Conservation (phyloP, 35 echinoderm and acorn worm genomes). For the Antedon bifida region DNA sequence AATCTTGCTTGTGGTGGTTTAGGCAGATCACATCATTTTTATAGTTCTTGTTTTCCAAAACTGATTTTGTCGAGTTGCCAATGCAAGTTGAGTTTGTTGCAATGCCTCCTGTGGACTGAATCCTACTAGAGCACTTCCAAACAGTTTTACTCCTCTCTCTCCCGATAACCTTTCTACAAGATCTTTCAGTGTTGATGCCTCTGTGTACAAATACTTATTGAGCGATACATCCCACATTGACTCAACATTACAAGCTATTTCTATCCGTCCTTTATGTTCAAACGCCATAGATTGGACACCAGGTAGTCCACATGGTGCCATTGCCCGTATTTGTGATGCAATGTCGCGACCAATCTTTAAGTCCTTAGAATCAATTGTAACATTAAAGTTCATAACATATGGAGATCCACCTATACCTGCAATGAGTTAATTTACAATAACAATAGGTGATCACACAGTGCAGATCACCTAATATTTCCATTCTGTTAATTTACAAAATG, state of each 20-base stretch:
- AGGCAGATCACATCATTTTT: neutral
- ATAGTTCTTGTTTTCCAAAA: conserved; percentile 40
- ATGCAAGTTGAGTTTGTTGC: conserved; percentile 25
- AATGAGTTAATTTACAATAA: neutral
- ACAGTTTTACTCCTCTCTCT: conserved; percentile 14
- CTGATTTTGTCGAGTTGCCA: conserved; percentile 28
- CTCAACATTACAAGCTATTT: conserved; percentile 89
- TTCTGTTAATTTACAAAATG: too few relatives aligned
- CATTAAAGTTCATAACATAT: conserved; percentile 91
- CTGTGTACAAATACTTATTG: conserved; percentile 21
- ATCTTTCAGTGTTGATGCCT: conserved; percentile 31
- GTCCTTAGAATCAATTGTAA: conserved; percentile 58
- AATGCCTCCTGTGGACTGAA: conserved; percentile 73
- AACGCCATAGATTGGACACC: conserved; percentile 89
- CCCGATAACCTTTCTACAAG: conserved; percentile 38
- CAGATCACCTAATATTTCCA: too few relatives aligned
- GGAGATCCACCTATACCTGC: conserved; percentile 67
- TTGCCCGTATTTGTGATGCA: conserved; percentile 39
- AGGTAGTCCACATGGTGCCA: conserved; percentile 46
- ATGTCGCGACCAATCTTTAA: conserved; percentile 29
- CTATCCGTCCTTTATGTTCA: conserved; percentile 55
- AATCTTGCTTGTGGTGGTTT: too few relatives aligned
- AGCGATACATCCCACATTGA: neutral
- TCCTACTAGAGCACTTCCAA: conserved; percentile 63
- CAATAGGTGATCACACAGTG: too few relatives aligned